Base-by-base conservation (phyloP, 1,140 invertebrate species). In the Trachelipus rathkii region DNA sequence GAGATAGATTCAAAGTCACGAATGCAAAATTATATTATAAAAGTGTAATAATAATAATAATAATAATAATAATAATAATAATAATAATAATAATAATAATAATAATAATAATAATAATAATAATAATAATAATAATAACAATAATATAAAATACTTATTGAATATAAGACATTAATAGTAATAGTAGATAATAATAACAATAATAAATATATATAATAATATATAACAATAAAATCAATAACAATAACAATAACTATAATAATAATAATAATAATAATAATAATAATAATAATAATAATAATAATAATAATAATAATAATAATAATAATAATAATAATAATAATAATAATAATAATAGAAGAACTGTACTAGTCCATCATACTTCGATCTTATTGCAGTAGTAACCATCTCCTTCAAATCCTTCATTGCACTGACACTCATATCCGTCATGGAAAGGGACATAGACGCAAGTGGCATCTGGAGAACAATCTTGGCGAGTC, bases 321-420 rank as follows among this genome's bases (percentile, higher is more conserved):
- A 43, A 21, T 0, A 66, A 66, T n/a, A 66, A n/a, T 15, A 66
- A 21, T 66, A 21, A 66, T n/a, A 66, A 66, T n/a, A 66, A n/a
- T 21, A n/a, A 66, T 66, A 67, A 67, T 8, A 67, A 66, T n/a
- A 67, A 67, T 23, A 9, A n/a, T 73, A 21, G 33, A 33, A 33
- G 33, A 33, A 13, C 44, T 66, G 5, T 66, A 2, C 7, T 7
- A 66, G 60, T 66, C 1, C n/a, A 75, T 3, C 21, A n/a, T 75
- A 81, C 79, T 75, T 81, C 73, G 70, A 83, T 82, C 77, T 84
- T 88, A 9, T 86, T 73, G 76, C 87, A 46, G 81, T 75, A 77
- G 33, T 44, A 53, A 24, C 95, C 95, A 83, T 97, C 92, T 0
- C 95, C 95, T 72, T 87, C 88, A 84, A 90, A 98, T 0, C 93